These are phyloP conservation scores for Hoplostethus atlanticus DNA, from an alignment of 2,797 vertebrate genomes.

Conservation along the genomic window DNA sequence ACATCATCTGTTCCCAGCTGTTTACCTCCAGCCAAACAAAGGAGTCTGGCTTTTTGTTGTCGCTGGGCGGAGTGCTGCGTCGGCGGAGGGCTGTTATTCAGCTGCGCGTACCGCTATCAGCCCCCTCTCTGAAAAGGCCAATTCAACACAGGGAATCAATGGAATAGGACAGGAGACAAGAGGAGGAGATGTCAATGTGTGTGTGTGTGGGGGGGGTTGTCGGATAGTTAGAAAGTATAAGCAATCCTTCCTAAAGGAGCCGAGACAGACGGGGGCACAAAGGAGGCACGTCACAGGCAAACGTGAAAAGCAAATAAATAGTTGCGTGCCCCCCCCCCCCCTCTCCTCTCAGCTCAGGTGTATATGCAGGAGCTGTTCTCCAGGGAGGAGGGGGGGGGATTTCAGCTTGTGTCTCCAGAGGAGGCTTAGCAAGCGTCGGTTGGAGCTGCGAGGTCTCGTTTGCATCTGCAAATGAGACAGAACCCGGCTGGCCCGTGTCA, in stretches of 20 bases:
- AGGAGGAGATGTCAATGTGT: constrained; percentile 71
- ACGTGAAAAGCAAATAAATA: constrained; percentile 80
- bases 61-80: constrained; percentile 77
- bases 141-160: constrained; percentile 78
- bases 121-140: constrained; percentile 79
- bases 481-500: constrained; percentile 82
- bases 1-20: constrained; percentile 83
- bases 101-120: constrained; percentile 70
- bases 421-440: constrained; percentile 63
- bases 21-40: constrained; percentile 84
- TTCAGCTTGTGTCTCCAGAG: constrained; percentile 71
- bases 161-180: constrained; percentile 68
- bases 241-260: constrained; percentile 71
- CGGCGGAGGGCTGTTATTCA: constrained; percentile 78
- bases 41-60: constrained; percentile 83
- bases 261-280: constrained; percentile 61
- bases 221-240: constrained; percentile 74
- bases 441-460: constrained; percentile 80
- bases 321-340: constrained; percentile 48
- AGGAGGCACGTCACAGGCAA: constrained; percentile 66
- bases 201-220: constrained; percentile 58
- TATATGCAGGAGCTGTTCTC: constrained; percentile 65
- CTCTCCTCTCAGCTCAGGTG: constrained; percentile 70
- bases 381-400: constrained; percentile 47
- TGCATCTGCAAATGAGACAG: constrained; percentile 86